Percentiles rank a stretch among this genome's conserved stretches.
Conservation (phyloP, 2,797 vertebrate genomes). For the Phataginus tetradactyla region DNA sequence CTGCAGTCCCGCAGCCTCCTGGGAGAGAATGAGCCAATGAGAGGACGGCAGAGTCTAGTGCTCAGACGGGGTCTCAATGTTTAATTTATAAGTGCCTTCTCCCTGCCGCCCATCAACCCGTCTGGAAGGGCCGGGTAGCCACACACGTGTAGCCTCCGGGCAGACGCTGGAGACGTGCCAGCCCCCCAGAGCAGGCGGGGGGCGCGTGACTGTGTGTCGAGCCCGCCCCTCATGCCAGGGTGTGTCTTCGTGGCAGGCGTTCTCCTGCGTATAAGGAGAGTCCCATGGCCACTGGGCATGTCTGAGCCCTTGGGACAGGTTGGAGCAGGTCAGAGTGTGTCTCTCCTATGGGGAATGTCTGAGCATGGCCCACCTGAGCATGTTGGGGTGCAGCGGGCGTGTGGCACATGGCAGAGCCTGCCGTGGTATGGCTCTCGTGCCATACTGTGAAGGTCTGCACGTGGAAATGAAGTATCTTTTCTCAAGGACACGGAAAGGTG, state of each 20-base stretch:
- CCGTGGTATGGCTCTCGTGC: fast-evolving
- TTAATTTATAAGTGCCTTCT: constrained; percentile 65
- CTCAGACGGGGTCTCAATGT: neutral
- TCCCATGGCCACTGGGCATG: fast-evolving
- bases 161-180: neutral
- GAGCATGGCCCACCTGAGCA: fast-evolving
- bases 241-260: neutral
- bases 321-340: neutral
- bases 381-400: neutral
- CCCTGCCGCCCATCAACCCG: neutral
- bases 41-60: neutral
- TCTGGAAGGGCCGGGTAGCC: neutral
- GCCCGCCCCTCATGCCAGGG: neutral
- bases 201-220: fast-evolving
- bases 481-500: neutral
- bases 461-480: neutral
- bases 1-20: neutral
- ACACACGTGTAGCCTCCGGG: neutral
- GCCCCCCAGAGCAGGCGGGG: neutral
- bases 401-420: neutral
- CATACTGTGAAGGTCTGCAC: neutral
- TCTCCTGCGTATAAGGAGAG: neutral
- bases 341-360: neutral
- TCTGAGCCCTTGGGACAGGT: neutral
- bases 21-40: constrained; percentile 47